Evolutionary conservation across 1,140 invertebrate genomes (phyloP).

Genomic region (Drosophila nigrodunni): DNA sequence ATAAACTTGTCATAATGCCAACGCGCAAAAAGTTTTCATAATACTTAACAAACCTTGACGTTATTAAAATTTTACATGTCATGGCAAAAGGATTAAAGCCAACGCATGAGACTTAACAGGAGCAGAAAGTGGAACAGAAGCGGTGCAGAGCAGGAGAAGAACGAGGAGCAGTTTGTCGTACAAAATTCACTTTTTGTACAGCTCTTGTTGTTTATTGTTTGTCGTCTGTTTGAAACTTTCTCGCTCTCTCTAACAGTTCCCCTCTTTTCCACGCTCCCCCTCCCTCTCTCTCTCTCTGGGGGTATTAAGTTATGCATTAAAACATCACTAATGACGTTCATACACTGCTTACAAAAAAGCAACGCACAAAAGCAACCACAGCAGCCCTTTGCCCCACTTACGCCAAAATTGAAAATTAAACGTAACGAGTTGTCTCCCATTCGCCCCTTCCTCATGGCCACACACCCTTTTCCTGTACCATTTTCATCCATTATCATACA

Average conservation of each 20-base stretch:
- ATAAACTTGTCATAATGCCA: conserved; percentile 77
- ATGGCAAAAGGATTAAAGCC: conserved; percentile 75
- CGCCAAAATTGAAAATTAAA: conserved; percentile 46
- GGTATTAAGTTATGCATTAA: conserved; percentile 75
- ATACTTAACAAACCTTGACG: conserved; percentile 70
- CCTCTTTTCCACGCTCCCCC: no score
- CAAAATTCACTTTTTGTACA: conserved; percentile 7
- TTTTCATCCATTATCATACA: conserved; percentile 10
- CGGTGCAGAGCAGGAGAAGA: no score
- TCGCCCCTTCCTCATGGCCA: background rate
- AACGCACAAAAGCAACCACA: conserved; percentile 34
- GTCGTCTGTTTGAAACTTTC: conserved; percentile 18
- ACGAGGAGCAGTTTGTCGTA: background rate
- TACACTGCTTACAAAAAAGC: conserved; percentile 55
- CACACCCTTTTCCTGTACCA: background rate
- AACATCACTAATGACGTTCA: conserved; percentile 77
- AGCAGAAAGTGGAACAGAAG: background rate
- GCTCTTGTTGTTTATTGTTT: conserved; percentile 23
- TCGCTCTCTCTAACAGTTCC: conserved; percentile 2
- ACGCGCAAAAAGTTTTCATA: conserved; percentile 73
- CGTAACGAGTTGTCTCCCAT: conserved; percentile 39
- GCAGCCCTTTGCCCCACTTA: conserved; percentile 2
- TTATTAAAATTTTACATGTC: conserved; percentile 81
- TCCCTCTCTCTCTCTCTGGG: conserved; percentile 7
- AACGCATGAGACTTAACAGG: conserved; percentile 41